These are phyloP conservation scores for Drosophila equinoxialis DNA, from an alignment of 1,140 invertebrate species.

Conservation along the genomic window DNA sequence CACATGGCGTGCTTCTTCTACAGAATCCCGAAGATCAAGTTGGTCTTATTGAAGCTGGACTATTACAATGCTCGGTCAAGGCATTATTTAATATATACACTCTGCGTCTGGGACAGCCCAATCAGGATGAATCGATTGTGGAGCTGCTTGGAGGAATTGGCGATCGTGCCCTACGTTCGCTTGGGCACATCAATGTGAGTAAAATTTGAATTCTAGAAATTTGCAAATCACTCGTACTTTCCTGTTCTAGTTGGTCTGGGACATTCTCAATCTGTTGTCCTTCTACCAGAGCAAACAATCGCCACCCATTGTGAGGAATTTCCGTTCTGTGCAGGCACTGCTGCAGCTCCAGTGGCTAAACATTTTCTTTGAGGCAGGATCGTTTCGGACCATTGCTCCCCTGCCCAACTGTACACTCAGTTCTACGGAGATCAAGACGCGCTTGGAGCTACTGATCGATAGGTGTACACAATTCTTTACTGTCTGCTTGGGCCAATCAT, in stretches of 20 bases:
- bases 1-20: background rate
- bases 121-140: constrained; percentile 78
- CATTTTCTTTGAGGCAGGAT: constrained; percentile 64
- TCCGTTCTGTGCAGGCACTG: constrained; percentile 69
- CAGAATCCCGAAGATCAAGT: constrained; percentile 70
- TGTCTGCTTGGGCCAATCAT: constrained; percentile 30
- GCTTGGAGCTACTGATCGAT: constrained; percentile 75
- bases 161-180: constrained; percentile 84
- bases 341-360: constrained; percentile 72
- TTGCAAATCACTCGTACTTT: too few relatives aligned
- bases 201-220: background rate
- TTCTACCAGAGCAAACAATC: constrained; percentile 77
- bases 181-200: constrained; percentile 83
- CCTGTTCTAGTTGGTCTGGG: constrained; percentile 69
- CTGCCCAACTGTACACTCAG: constrained; percentile 51
- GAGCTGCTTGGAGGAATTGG: constrained; percentile 83
- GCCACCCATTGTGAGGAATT: constrained; percentile 61
- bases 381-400: constrained; percentile 36
- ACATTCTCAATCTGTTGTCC: constrained; percentile 72
- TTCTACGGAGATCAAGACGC: constrained; percentile 58
- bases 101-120: constrained; percentile 41
- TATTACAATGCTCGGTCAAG: constrained; percentile 74
- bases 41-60: constrained; percentile 62
- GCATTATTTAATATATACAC: constrained; percentile 79
- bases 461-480: constrained; percentile 76